Evolutionary conservation across 2,797 vertebrate genomes (phyloP), one percentile per base, ranked within the genome.

Genomic region (Phoeniculus purpureus): DNA sequence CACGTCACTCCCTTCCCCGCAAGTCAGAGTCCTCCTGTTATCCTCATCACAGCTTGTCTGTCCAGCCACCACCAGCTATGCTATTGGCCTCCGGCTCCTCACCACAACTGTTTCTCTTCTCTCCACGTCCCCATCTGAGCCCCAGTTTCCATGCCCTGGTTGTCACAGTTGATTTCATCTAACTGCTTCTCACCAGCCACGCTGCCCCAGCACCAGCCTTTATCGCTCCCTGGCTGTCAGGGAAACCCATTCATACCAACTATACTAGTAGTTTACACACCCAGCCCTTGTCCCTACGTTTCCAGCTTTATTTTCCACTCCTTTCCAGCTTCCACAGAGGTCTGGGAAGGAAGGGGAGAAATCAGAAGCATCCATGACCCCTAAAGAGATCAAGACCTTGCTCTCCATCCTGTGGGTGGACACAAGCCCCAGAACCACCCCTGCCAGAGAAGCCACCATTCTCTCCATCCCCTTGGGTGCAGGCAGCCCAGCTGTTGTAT

Each of bases 11-110:
- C 54, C 26, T 68, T 14, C 17, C 17, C 29, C 50, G 67, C 45
- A 10, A 23, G 27, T 3, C 31, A 2, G 26, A 32, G 15, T 31
- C 55, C 31, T 54, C 4, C 2, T 4, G 22, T 4, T 0, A 0
- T 10, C 61, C 58, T 21, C 6, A 8, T 22, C 55, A 37, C 51
- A 64, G 15, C 16, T 66, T 2, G 25, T 70, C 80, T 45, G 60
- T 19, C 54, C 3, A 2, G 51, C 31, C 31, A 19, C 7, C 67
- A 58, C 47, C 40, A 3, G 1, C 27, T 52, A 22, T 54, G 22
- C 54, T 14, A 52, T 11, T 5, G 26, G 47, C 40, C 59, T 84
- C 32, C 50, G 67, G 58, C 54, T 55, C 61, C 40, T 52, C n/a
- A 19, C 12, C 21, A 34, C 12, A 55, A 45, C 59, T 43, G 10